Evolutionary conservation across 2,888 invertebrate species (phyloP).

Genomic region (Sacculina carcini): DNA sequence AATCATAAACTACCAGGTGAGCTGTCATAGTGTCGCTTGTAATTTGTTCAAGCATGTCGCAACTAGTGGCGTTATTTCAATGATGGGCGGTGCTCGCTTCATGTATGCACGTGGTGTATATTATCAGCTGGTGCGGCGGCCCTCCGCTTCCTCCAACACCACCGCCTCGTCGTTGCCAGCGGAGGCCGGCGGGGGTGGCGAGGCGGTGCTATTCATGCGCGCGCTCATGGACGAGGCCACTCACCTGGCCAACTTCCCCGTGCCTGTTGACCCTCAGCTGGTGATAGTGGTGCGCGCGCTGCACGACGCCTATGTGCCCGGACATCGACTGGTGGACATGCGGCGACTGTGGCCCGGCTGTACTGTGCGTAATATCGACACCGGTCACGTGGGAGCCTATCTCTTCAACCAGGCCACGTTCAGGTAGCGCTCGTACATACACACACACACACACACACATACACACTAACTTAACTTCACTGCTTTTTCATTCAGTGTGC

Average conservation of each 20-base stretch:
- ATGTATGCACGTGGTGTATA: no score
- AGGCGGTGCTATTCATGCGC: constrained; percentile 56
- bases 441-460: no score
- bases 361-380: constrained; percentile 59
- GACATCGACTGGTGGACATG: constrained; percentile 49
- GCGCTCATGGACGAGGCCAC: constrained; percentile 98
- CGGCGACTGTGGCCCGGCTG: constrained; percentile 81
- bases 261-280: constrained; percentile 54
- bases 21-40: no score
- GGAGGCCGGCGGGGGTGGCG: background rate
- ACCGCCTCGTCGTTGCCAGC: background rate
- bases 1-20: no score
- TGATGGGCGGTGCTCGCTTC: no score
- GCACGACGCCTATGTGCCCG: constrained; percentile 42
- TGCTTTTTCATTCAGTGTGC: no score
- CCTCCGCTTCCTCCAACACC: no score
- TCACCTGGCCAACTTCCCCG: constrained; percentile 72
- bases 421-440: no score
- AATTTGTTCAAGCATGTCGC: no score
- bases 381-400: constrained; percentile 71
- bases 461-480: no score
- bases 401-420: constrained; percentile 61
- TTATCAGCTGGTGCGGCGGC: no score
- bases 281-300: constrained; percentile 45
- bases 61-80: no score